Evolutionary conservation across 2,888 invertebrate species (phyloP), one percentile per base, ranked within the genome.

Genomic region (Pseudococcus jackbeardsleyi): DNA sequence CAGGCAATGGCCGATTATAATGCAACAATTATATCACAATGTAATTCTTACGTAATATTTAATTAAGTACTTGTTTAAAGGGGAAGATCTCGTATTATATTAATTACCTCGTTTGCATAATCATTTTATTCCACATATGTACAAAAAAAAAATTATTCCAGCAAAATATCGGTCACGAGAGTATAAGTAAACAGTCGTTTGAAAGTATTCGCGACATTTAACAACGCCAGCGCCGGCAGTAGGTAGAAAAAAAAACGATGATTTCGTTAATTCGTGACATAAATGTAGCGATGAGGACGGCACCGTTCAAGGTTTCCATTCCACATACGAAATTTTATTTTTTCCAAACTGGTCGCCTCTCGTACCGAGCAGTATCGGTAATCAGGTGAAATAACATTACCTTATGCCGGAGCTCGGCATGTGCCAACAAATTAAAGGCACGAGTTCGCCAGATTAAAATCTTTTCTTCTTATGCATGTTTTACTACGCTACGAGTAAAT

Each of bases 41-140:
- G 64, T 85, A 42, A 12, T 9, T 19, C 12, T 85, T 85, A 64
- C 19, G 64, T 85, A 85, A 85, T 54, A 79, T 88, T 88, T 88
- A 88, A 88, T 88, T 88, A 88, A 88, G 59, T 79, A 88, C 88
- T 54, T 88, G 88, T 88, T 72, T 48, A 72, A 46, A 72, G 46
- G 79, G 79, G 79, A 82, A 82, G 42, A 82, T 82, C 77, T 77
- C 77, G 79, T 46, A 82, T 54, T 39, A 79, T 77, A 87, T 87
- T 87, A 87, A 87, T 72, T 77, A 88, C 82, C 33, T 72, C 86
- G 77, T 68, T 48, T 72, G 85, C 59, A 82, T 82, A 82, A 82
- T 72, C 79, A 82, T 82, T 46, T 82, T 46, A 46, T 46, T 82
- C 79, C 79, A 82, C 79, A 82, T 82, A 82, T 59, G 54, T 26